Base-by-base conservation (phyloP, 2,113 vertebrate genomes). In the Chionis minor region DNA sequence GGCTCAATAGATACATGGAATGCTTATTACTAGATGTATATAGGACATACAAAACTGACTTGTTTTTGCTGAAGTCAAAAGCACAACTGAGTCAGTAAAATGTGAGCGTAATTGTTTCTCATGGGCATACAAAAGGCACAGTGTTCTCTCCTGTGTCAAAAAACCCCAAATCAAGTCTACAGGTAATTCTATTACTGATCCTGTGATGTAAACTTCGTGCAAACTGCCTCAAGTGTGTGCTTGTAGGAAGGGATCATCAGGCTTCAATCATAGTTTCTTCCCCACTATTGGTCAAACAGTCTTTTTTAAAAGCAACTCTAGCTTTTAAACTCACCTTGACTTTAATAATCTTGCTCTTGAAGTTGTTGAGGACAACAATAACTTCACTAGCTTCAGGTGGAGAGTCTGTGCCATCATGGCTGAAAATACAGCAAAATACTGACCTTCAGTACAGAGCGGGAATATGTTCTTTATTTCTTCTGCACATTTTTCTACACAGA, bases 331-430 rank as follows among this genome's bases (percentile, higher is more conserved):
- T 98, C 82, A 99, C 99, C 99, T 99, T 99, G 91, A 99, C 99
- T 99, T 99, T 99, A 96, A 99, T 99, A 96, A 99, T 99, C 97
- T 99, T 99, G 98, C 99, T 99, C 97, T 99, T 99, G 98, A 99
- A 99, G 97, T 98, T 99, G 97, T 98, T 99, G 93, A 99, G 98
- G 92, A 99, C 98, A 10, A 99, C 98, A 12, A 99, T 97, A 42
- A 99, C 98, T 71, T 99, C 99, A 4, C 97, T 98, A 2, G 99
- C 98, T 82, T 99, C 99, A 8, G 99, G 98, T 0, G 98, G 98
- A 88, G 99, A 99, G 97, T 99, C 99, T 59, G 99, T 99, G 49
- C 99, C 99, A 7, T 99, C 99, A 0, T 99, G 99, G 94, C 99
- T 99, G 71, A 84, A 98, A 90, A 93, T 1, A 96, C 72, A 97